Evolutionary conservation across 2,888 invertebrate species (phyloP), one percentile per base, ranked within the genome.

Genomic region (Diplolepis rosae): DNA sequence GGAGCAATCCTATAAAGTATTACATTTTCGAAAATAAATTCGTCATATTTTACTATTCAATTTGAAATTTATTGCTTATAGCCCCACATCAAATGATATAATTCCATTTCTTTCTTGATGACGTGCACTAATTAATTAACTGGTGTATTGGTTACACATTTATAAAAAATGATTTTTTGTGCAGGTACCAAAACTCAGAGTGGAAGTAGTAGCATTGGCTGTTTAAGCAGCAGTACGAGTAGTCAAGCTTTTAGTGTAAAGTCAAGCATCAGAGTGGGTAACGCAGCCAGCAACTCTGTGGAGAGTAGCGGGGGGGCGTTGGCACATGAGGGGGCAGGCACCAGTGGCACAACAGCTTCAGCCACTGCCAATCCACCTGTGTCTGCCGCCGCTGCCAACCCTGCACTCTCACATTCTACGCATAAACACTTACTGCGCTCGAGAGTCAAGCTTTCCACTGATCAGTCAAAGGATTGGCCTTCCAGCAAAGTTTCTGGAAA

Each of bases 231-330:
- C 77, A 83, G 85, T 79, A 82, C 85, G 81, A 82, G 84, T 83
- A 83, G 85, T 87, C 87, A 87, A 84, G 82, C 82, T 77, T 83
- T 82, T 84, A 84, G 87, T 87, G 86, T 85, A 69, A 88, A 88
- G 86, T 86, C 88, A 85, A 87, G 86, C 88, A 84, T 88, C 88
- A 88, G 88, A 88, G 88, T 88, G 88, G 88, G 88, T 88, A 88
- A 88, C 88, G 84, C 86, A 86, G 87, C 88, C 78, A 88, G 88
- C 74, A 88, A 87, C 83, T 84, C 88, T 84, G 85, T 85, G 85
- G 88, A 87, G 87, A 87, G 88, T 82, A 86, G 88, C 81, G 88
- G 87, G 79, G 87, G 87, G 84, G 85, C 85, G 80, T 83, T 88
- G 86, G 85, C 88, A 86, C 87, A 88, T 88, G 88, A 87, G 84